Percentiles rank a stretch among this genome's conserved stretches.
These are phyloP conservation scores for Zophobas morio DNA, from an alignment of 1,140 invertebrate genomes.

Conservation along the genomic window DNA sequence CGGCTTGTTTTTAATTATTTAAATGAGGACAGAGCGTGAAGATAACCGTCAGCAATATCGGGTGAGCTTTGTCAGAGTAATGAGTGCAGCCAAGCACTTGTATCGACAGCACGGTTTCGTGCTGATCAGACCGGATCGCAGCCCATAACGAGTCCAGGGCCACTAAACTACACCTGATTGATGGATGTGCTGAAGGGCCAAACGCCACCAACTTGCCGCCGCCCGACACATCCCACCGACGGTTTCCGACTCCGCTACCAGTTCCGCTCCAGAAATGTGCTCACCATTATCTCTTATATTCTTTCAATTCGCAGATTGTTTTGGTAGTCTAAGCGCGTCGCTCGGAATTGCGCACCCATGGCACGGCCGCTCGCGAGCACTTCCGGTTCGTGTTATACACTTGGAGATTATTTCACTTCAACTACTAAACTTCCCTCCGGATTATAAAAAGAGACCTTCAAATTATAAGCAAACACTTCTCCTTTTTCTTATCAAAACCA, in stretches of 20 bases:
- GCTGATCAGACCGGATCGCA: constrained; percentile 38
- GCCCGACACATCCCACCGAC: constrained; percentile 21
- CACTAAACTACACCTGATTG: constrained; percentile 45
- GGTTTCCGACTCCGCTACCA: constrained; percentile 13
- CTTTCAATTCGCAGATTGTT: constrained; percentile 50
- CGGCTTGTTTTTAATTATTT: constrained; percentile 35
- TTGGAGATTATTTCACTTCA: constrained; percentile 48
- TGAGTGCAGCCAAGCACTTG: constrained; percentile 35
- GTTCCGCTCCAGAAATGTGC: constrained; percentile 40
- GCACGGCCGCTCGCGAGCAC: constrained; percentile 42
- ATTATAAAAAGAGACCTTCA: constrained; percentile 18
- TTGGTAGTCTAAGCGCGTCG: constrained; percentile 47
- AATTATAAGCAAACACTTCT: constrained; percentile 32
- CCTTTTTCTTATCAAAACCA: constrained; percentile 20
- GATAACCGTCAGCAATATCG: constrained; percentile 36
- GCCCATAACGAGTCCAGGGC: constrained; percentile 33
- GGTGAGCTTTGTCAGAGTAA: constrained; percentile 39
- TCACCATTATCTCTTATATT: constrained; percentile 43
- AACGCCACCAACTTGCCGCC: constrained; percentile 42
- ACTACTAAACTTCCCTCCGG: constrained; percentile 41
- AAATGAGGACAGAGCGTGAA: constrained; percentile 37
- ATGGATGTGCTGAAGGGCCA: constrained; percentile 43
- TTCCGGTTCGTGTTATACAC: constrained; percentile 49
- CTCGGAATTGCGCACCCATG: constrained; percentile 37
- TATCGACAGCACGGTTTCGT: constrained; percentile 38